phyloP scores from a whole-genome alignment of 2,113 vertebrate species.

The Jaculus jaculus region DNA sequence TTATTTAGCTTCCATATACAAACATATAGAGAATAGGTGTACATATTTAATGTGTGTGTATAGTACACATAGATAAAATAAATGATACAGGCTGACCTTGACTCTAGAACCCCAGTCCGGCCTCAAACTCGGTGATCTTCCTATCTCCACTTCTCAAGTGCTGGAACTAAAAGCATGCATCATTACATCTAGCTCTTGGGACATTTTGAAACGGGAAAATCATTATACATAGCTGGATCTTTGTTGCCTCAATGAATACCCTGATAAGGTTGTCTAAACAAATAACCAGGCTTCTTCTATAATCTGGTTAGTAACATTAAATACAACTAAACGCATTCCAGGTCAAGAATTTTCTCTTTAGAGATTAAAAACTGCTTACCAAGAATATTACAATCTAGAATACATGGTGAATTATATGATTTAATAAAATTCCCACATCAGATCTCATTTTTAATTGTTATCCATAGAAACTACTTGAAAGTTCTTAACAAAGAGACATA shows the following conservation, averaged over 20 bases:
- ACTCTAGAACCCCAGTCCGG: too few species aligned
- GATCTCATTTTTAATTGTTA: constrained; percentile 28
- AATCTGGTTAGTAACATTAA: not conserved
- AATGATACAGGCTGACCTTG: not conserved
- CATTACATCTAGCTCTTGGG: not conserved
- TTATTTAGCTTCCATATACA: not conserved
- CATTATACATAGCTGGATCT: not conserved
- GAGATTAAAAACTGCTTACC: constrained; percentile 27
- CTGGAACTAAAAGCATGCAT: too few species aligned
- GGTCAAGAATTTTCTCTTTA: not conserved
- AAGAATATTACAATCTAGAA: constrained; percentile 33
- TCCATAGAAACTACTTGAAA: constrained; percentile 14
- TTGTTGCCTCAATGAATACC: constrained; percentile 28
- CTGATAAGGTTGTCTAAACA: not conserved
- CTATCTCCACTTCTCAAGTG: too few species aligned
- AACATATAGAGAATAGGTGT: constrained; percentile 3
- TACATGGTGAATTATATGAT: not conserved
- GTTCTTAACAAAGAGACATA: not conserved
- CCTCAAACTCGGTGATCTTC: too few species aligned
- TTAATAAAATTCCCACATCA: not conserved
- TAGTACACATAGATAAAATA: constrained; percentile 43
- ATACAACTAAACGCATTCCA: not conserved
- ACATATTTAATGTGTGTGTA: constrained; percentile 18
- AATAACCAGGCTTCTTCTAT: not conserved
- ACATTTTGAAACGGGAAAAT: constrained; percentile 47